phyloP scores from a whole-genome alignment of 2,797 vertebrate genomes.

The Varecia variegata region DNA sequence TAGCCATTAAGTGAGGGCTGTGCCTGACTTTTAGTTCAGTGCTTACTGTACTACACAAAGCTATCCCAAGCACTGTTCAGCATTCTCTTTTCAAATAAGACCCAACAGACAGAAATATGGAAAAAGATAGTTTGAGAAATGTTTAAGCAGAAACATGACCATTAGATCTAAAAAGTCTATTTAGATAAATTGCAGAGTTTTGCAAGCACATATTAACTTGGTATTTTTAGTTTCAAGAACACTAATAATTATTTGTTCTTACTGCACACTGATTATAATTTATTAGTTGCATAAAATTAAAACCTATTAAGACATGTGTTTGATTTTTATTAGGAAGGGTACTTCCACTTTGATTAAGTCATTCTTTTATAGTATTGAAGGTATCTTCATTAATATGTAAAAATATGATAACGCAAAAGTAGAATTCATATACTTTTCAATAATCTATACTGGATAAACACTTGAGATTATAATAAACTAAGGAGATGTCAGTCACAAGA shows the following conservation, averaged over 20 bases:
- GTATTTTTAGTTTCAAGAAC: slow-evolving; percentile 8
- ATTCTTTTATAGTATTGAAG: neutral
- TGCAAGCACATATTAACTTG: neutral
- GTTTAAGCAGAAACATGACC: neutral
- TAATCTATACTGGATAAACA: neutral
- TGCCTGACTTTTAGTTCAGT: neutral
- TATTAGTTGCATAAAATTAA: neutral
- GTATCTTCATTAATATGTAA: neutral
- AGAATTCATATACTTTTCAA: neutral
- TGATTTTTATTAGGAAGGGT: slow-evolving; percentile 9
- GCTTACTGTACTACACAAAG: neutral
- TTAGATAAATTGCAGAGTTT: neutral
- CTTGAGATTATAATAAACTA: neutral
- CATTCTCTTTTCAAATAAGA: neutral
- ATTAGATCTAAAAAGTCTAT: neutral
- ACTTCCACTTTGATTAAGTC: neutral
- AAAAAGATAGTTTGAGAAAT: neutral
- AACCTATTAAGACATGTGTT: neutral
- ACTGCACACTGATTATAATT: neutral
- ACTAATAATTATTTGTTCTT: neutral
- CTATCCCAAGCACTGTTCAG: neutral
- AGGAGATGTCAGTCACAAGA: neutral
- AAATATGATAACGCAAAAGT: neutral
- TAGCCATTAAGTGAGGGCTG: neutral
- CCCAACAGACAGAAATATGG: neutral